These are phyloP conservation scores for Spatula versicolor DNA, from an alignment of 2,797 vertebrate species.

Conservation along the genomic window DNA sequence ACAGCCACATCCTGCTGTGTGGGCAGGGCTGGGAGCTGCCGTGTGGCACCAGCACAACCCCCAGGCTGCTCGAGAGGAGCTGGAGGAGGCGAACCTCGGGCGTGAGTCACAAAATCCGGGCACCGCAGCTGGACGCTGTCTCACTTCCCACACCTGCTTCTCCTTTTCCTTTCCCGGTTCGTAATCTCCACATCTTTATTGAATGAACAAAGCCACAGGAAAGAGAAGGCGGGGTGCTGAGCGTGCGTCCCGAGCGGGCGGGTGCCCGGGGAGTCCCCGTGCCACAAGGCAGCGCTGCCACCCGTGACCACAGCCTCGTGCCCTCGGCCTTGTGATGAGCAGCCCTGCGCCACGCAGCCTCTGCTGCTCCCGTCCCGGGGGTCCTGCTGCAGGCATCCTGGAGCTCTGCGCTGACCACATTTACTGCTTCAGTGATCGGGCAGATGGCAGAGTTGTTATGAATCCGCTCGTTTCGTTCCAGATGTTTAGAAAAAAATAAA, in stretches of 20 bases:
- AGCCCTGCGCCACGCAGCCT: fast-evolving
- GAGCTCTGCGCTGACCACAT: background rate
- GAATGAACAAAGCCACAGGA: background rate
- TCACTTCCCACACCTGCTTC: background rate
- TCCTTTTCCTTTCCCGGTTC: background rate
- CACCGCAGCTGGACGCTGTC: background rate
- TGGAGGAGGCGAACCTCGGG: background rate
- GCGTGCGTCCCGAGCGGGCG: background rate
- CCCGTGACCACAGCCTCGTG: background rate
- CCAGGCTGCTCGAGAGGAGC: background rate
- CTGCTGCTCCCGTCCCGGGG: fast-evolving
- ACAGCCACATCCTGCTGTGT: background rate
- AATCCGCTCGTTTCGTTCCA: background rate
- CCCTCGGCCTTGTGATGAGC: fast-evolving
- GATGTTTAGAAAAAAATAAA: background rate
- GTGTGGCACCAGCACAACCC: background rate
- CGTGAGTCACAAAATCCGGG: background rate
- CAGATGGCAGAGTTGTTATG: background rate
- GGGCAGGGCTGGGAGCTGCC: fast-evolving
- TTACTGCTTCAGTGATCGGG: background rate
- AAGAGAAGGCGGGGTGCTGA: background rate
- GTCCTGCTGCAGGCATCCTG: fast-evolving
- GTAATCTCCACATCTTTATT: background rate
- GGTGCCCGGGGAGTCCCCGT: background rate
- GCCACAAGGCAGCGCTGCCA: background rate